Base-by-base conservation (phyloP, 2,113 vertebrate genomes). In the Salvator merianae region DNA sequence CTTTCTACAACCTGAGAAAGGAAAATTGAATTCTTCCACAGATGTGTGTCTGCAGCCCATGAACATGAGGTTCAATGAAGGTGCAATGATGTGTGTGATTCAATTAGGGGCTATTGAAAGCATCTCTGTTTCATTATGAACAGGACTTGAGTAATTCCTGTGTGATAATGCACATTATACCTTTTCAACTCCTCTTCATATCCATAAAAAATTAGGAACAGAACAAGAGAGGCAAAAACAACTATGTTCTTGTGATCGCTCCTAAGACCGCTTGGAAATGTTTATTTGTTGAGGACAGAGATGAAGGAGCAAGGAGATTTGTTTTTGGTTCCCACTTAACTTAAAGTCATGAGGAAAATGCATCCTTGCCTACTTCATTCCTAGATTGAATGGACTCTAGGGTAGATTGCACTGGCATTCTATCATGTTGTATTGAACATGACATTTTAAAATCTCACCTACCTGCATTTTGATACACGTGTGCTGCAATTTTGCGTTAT, bases 41-140 rank as follows among this genome's bases (percentile, higher is more conserved):
- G 92, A 84, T 73, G 66, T 88, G 76, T 88, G 83, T 81, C 75
- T 75, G 38, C 65, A 14, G 79, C 28, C 81, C 14, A 1, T 4
- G 79, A 91, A 78, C 40, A 63, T 0, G 34, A 85, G 89, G 88
- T 77, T 90, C 92, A 87, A 69, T 47, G 84, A 89, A 86, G 43
- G 1, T 80, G 88, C 80, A 93, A 66, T 89, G 91, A 88, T 83
- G 85, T 87, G 89, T 91, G 87, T 91, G 84, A 92, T 87, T 50
- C 26, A 86, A 82, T 88, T 88, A 92, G 3, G 82, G 79, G 68
- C 75, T 87, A 73, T 36, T 81, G 83, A 83, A 81, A 77, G 83
- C 84, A 72, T 84, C 86, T 34, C 71, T 65, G 82, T 88, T 84
- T 92, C 79, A 50, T 88, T 88, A 73, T 40, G 28, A 32, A 86